These are phyloP conservation scores for Nemotelus pantherinus DNA, from an alignment of 2,888 invertebrate genomes.

Conservation along the genomic window DNA sequence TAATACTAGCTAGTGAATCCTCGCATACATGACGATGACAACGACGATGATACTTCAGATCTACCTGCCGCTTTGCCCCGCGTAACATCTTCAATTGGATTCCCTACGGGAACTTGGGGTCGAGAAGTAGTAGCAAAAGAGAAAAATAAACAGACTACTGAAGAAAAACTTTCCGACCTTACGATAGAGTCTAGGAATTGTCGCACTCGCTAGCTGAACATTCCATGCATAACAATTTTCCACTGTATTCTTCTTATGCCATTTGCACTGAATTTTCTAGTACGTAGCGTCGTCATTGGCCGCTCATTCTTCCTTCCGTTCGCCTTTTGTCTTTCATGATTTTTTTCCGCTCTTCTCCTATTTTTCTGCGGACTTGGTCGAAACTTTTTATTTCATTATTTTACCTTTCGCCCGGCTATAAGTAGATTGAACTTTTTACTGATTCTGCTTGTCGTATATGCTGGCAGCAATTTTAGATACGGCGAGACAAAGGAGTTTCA, in stretches of 20 bases:
- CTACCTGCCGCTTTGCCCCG: too few relatives aligned
- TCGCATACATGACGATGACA: not conserved
- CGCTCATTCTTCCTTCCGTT: not conserved
- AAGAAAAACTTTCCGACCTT: too few relatives aligned
- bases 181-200: too few relatives aligned
- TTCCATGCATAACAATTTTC: not conserved
- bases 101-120: too few relatives aligned
- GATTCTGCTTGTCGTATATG: not conserved
- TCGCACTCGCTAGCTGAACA: not conserved
- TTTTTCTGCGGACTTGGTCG: too few relatives aligned
- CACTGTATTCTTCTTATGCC: not conserved
- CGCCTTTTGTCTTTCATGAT: not conserved
- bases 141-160: too few relatives aligned
- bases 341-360: not conserved
- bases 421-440: not conserved
- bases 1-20: conserved; percentile 6
- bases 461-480: too few relatives aligned
- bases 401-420: not conserved
- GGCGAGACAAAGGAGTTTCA: too few relatives aligned
- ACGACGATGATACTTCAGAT: too few relatives aligned
- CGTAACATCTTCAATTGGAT: too few relatives aligned
- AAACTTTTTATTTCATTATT: not conserved
- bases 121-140: too few relatives aligned
- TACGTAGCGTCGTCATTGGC: not conserved
- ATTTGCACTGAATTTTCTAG: not conserved